Evolutionary conservation across 2,888 invertebrate genomes (phyloP).

Genomic region (Xestia xanthographa): DNA sequence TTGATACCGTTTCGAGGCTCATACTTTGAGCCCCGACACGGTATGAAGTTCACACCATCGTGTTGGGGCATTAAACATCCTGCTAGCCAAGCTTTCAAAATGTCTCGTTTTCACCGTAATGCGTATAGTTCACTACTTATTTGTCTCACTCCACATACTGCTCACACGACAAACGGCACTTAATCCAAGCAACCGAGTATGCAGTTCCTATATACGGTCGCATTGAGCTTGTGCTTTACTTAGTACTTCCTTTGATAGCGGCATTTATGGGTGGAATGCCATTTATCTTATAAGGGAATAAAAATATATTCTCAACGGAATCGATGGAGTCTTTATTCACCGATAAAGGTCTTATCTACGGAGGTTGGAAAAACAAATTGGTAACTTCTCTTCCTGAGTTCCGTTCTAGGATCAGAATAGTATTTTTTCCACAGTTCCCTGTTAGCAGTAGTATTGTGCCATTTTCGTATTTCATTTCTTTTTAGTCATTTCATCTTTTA

Average conservation of each 20-base stretch:
- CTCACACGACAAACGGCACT: slow-evolving; percentile 63
- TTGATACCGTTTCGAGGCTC: background rate
- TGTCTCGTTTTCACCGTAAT: slow-evolving; percentile 67
- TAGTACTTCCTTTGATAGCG: slow-evolving; percentile 26
- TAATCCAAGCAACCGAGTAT: slow-evolving; percentile 64
- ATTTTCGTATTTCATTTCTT: background rate
- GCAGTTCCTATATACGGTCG: slow-evolving; percentile 50
- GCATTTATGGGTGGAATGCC: slow-evolving; percentile 4
- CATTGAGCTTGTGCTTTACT: slow-evolving; percentile 11
- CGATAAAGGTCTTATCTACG: background rate
- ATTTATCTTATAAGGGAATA: background rate
- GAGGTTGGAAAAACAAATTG: background rate
- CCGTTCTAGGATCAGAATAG: background rate
- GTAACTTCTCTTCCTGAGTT: background rate
- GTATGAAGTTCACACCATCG: background rate
- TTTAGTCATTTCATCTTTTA: background rate
- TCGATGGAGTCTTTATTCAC: background rate
- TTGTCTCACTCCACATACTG: slow-evolving; percentile 74
- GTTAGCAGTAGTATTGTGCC: background rate
- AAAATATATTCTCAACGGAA: background rate
- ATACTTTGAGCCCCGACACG: background rate
- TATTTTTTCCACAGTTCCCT: background rate
- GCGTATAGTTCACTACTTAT: slow-evolving; percentile 60
- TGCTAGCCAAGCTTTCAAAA: slow-evolving; percentile 55
- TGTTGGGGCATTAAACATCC: slow-evolving; percentile 15